Evolutionary conservation across 1,140 invertebrate genomes (phyloP).

Genomic region (Melipona quadrifasciata): DNA sequence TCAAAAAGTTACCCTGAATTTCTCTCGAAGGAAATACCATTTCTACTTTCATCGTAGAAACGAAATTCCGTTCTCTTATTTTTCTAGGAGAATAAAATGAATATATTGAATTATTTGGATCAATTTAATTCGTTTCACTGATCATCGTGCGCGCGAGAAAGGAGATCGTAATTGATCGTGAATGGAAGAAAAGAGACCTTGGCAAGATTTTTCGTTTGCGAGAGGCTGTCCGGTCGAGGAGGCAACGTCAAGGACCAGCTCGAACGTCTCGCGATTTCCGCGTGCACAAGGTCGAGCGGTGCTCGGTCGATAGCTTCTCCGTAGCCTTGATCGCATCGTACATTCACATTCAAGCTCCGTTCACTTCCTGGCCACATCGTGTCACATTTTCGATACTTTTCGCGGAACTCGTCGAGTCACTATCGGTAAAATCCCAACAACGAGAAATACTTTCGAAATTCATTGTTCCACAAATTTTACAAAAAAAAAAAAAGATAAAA

Average conservation of each 20-base stretch:
- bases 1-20: not conserved
- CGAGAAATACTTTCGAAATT: not conserved
- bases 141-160: not conserved
- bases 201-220: slow-evolving; percentile 46
- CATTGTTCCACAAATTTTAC: not conserved
- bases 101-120: not conserved
- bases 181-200: slow-evolving; percentile 35
- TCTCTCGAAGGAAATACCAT: not conserved
- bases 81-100: not conserved
- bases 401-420: not conserved
- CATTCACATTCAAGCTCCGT: slow-evolving; percentile 58
- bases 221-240: slow-evolving; percentile 33
- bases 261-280: slow-evolving; percentile 65
- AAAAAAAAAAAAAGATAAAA: not conserved
- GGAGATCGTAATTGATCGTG: too few relatives aligned
- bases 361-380: slow-evolving; percentile 55
- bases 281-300: slow-evolving; percentile 52
- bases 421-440: not conserved
- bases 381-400: slow-evolving; percentile 37
- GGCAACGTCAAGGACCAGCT: slow-evolving; percentile 62
- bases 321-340: slow-evolving; percentile 67
- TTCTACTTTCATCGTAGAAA: not conserved
- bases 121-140: not conserved
- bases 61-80: not conserved
- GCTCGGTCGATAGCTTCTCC: slow-evolving; percentile 61